Conservation (phyloP, 1,140 invertebrate species). For the Homarus americanus region DNA sequence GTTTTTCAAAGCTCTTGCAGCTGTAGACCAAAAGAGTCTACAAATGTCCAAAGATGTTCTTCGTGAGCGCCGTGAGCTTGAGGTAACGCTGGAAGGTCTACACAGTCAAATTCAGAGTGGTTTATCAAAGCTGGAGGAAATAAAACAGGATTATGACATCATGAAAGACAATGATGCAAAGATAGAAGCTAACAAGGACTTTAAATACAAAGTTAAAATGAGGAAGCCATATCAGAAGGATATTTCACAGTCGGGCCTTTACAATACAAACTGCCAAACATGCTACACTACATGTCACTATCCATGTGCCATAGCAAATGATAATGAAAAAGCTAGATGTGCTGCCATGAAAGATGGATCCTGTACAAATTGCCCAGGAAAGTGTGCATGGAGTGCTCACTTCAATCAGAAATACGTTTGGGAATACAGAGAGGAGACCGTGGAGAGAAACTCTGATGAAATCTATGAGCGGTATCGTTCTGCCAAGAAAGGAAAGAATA, state of each 20-base stretch:
- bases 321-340: slow-evolving; percentile 21
- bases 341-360: slow-evolving; percentile 3
- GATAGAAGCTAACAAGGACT: slow-evolving; percentile 28
- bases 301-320: neutral
- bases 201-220: slow-evolving; percentile 18
- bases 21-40: slow-evolving; percentile 11
- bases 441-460: slow-evolving; percentile 30
- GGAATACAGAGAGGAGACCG: neutral
- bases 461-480: slow-evolving; percentile 16
- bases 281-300: neutral
- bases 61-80: neutral
- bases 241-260: neutral
- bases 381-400: slow-evolving; percentile 6
- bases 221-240: neutral
- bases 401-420: slow-evolving; percentile 12
- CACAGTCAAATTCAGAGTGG: slow-evolving; percentile 4
- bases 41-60: slow-evolving; percentile 28
- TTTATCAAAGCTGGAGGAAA: neutral
- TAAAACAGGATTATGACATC: slow-evolving; percentile 14
- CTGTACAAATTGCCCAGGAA: neutral
- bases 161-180: slow-evolving; percentile 6
- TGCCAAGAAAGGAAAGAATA: neutral
- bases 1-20: neutral
- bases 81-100: neutral
- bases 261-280: neutral